Evolutionary conservation across 2,113 vertebrate species (phyloP), one percentile per base, ranked within the genome.

Genomic region (Xiphorhynchus elegans): DNA sequence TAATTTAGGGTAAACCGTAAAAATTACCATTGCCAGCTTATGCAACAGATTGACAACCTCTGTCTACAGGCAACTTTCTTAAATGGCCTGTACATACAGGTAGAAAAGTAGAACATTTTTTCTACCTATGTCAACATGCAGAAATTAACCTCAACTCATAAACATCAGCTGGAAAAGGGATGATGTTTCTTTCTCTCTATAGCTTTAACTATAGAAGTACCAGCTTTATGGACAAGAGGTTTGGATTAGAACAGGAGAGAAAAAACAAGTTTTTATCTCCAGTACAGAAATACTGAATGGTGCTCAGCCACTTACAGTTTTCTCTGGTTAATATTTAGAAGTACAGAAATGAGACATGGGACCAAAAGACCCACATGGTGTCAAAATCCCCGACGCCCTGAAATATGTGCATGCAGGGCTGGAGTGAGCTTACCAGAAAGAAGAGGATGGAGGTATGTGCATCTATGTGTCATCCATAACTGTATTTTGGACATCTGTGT

Each of bases 331-430:
- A 15, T 80, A 49, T 58, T 52, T 67, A 66, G n/a, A 92, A 90
- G 78, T 7, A 13, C 4, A 39, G 24, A 70, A 69, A 91, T 28
- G 23, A 81, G 17, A 60, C 60, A 59, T 13, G 9, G 8, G 17
- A 5, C 18, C 0, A 0, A 73, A 84, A 81, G 53, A 49, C 13
- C 14, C 15, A 39, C 3, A 17, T 28, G 2, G 3, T 13, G 3
- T n/a, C 47, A 53, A 72, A 85, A 62, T 29, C 28, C 14, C 37
- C 50, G 46, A 3, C 7, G n/a, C 23, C 12, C 52, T 59, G n/a
- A 85, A 44, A 35, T 37, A 21, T 6, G 8, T 9, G 8, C 33
- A 3, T 44, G 7, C 15, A 52, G 44, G 6, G 6, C 8, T 58
- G 17, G 31, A 58, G n/a, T 74, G 37, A 87, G 5, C 2, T 69